phyloP scores from a whole-genome alignment of 64 coral and sea anemone genomes.

The Montipora efflorescens region DNA sequence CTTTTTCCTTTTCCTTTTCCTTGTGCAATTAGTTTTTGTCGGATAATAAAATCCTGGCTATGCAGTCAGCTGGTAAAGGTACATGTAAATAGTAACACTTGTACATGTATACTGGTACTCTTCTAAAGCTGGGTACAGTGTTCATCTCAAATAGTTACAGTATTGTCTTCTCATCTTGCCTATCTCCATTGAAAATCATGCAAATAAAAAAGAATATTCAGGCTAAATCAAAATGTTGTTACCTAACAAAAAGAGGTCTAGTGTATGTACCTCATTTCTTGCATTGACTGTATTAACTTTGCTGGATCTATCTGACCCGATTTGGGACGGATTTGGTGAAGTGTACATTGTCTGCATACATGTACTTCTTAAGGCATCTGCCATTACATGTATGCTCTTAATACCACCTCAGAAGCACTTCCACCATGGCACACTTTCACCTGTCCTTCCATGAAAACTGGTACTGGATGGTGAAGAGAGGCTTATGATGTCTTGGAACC shows the following conservation, averaged over 20 bases:
- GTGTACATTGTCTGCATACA: neutral
- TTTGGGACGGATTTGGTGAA: neutral
- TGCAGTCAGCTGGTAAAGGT: slow-evolving; percentile 18
- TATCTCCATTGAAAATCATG: neutral
- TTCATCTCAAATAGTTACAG: neutral
- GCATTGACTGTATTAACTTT: slow-evolving; percentile 1
- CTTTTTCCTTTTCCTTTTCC: neutral
- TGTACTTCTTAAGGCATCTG: neutral
- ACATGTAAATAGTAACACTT: neutral
- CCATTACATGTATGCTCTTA: neutral
- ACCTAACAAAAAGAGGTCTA: neutral
- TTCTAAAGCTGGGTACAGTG: neutral
- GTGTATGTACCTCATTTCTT: neutral
- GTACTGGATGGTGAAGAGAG: too few species aligned
- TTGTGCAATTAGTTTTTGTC: slow-evolving; percentile 36
- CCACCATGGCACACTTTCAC: neutral
- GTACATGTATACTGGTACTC: neutral
- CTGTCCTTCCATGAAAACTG: neutral
- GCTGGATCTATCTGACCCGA: neutral
- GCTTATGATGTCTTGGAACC: too few species aligned
- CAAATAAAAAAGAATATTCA: neutral
- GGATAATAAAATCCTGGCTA: slow-evolving; percentile 33
- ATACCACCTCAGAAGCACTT: neutral
- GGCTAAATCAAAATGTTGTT: neutral
- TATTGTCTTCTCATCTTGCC: neutral